A percentile compares a stretch with the other conserved stretches of the same genome.
Evolutionary conservation across 2,888 invertebrate species (phyloP).

Genomic region (Tachina grossa): DNA sequence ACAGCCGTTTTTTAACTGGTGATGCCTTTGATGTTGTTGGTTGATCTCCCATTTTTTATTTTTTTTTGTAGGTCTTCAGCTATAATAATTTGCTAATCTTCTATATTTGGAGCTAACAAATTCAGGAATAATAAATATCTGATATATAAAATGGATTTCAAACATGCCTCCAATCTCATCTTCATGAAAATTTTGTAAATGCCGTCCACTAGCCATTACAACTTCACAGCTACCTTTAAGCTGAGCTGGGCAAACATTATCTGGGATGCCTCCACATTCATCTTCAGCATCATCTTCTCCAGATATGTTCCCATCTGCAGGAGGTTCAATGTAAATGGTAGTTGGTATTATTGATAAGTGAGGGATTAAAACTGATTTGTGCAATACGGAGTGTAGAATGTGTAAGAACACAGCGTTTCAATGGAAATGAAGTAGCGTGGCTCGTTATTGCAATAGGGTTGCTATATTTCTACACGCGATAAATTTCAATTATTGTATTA

Average conservation of each 20-base stretch:
- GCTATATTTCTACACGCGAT: too few relatives aligned
- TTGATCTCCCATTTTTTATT: neutral
- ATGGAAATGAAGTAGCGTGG: too few relatives aligned
- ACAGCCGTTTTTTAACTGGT: slow-evolving; percentile 8
- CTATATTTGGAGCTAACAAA: neutral
- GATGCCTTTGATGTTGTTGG: slow-evolving; percentile 7
- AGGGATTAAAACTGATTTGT: too few relatives aligned
- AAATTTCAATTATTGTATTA: too few relatives aligned
- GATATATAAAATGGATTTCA: neutral
- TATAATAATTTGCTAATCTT: neutral
- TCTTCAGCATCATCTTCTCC: slow-evolving; percentile 51
- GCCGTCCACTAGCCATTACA: slow-evolving; percentile 42
- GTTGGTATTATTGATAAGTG: too few relatives aligned
- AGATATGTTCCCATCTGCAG: slow-evolving; percentile 49
- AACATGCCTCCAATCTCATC: slow-evolving; percentile 28
- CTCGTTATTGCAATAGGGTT: too few relatives aligned
- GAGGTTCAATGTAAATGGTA: slow-evolving; percentile 45
- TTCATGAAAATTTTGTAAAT: slow-evolving; percentile 31
- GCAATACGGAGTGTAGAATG: too few relatives aligned
- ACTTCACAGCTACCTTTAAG: slow-evolving; percentile 50
- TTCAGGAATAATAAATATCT: neutral
- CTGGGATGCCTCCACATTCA: slow-evolving; percentile 45
- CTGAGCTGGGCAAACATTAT: slow-evolving; percentile 60
- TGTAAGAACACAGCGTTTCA: too few relatives aligned
- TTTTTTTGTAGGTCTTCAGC: neutral